These are phyloP conservation scores for Lepidotrigona ventralis DNA, from an alignment of 1,140 invertebrate species.

Conservation along the genomic window DNA sequence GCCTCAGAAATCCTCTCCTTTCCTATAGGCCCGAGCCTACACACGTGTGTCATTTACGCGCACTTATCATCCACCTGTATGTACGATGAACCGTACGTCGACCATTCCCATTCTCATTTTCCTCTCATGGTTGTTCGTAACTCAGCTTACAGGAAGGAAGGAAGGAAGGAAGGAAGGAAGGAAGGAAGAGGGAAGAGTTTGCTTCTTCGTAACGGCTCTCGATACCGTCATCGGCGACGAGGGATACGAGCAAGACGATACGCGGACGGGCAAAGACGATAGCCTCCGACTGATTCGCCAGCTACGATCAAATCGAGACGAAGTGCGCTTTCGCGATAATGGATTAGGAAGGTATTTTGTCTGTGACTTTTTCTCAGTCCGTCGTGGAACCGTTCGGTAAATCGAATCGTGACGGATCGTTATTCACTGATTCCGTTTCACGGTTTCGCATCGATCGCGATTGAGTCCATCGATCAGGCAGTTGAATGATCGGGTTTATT, in stretches of 20 bases:
- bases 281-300: background rate
- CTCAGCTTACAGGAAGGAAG: constrained; percentile 15
- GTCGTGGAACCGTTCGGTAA: background rate
- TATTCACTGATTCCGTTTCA: background rate
- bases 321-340: background rate
- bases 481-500: background rate
- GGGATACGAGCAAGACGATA: background rate
- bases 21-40: constrained; percentile 2
- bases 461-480: background rate
- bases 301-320: background rate
- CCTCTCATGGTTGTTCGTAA: constrained; percentile 54
- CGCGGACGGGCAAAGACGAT: background rate
- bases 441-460: background rate
- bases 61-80: constrained; percentile 62
- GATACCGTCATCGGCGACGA: constrained; percentile 9
- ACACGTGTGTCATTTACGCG: constrained; percentile 58
- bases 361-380: background rate
- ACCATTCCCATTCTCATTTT: constrained; percentile 59
- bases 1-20: constrained; percentile 42
- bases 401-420: background rate
- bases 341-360: constrained; percentile 43
- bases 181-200: background rate
- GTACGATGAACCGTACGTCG: constrained; percentile 38
- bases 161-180: background rate
- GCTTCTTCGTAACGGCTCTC: background rate